Evolutionary conservation across 2,113 vertebrate genomes (phyloP).

Genomic region (Hemichromis elongatus): DNA sequence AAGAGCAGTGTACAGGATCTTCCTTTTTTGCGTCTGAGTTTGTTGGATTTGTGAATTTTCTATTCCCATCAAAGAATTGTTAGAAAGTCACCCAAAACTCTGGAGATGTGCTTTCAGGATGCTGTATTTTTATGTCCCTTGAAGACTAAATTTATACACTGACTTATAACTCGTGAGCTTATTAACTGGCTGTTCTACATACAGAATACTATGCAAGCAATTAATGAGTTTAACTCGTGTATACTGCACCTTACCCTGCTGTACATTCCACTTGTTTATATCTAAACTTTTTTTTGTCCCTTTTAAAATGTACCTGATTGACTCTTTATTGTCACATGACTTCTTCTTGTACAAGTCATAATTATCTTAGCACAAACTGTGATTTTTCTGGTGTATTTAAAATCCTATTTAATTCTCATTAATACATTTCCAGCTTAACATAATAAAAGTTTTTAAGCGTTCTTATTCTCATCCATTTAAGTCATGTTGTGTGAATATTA

Average conservation of each 20-base stretch:
- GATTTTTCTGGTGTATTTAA: neutral
- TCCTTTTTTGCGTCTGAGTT: neutral
- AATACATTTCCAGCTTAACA: neutral
- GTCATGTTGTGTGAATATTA: neutral
- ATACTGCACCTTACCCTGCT: neutral
- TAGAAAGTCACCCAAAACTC: neutral
- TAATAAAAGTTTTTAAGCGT: neutral
- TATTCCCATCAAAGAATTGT: neutral
- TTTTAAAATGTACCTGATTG: constrained; percentile 25
- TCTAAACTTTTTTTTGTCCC: neutral
- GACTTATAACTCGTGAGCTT: neutral
- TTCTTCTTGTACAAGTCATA: constrained; percentile 39
- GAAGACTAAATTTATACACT: neutral
- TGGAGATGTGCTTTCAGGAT: neutral
- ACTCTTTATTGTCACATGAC: constrained; percentile 12
- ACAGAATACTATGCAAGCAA: neutral
- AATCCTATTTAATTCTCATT: neutral
- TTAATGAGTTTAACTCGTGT: neutral
- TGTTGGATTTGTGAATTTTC: neutral
- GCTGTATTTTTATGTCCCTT: neutral
- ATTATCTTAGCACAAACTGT: neutral
- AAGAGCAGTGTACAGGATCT: neutral
- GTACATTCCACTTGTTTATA: constrained; percentile 13
- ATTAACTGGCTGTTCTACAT: neutral
- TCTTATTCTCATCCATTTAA: neutral